Evolutionary conservation across 2,113 vertebrate species (phyloP), one percentile per base, ranked within the genome.

Genomic region (Chloropsis cyanopogon): DNA sequence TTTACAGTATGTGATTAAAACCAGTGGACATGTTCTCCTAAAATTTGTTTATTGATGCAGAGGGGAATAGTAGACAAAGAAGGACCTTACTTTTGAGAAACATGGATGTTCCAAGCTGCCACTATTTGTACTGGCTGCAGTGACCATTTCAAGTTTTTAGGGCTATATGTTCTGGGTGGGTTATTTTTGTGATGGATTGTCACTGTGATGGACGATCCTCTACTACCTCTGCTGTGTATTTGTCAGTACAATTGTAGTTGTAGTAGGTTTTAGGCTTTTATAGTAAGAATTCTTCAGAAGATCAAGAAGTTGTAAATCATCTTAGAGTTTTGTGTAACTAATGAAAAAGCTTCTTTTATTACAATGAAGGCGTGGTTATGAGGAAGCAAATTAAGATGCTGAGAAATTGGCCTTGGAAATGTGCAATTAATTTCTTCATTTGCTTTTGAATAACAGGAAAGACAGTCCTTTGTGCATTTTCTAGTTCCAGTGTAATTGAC

Each of bases 1-100:
- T 93, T 69, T 92, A 85, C 78, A 95, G 84, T 42, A 81, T 92
- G 76, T 97, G 88, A 97, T 95, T 93, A 94, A 95, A 93, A 72
- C 25, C 24, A 82, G 23, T 64, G 57, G 29, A 54, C 78, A 82
- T 81, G 46, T 70, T 82, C 73, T 89, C 66, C 37, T 37, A 82
- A 72, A 85, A 91, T 94, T 83, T 92, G 81, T 77, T 89, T 93
- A 50, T 87, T 82, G 78, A 78, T 78, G 37, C 28, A 17, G 26
- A 33, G 26, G 11, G 24, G 16, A 68, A 47, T 54, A 71, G 25
- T 3, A 68, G 71, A 42, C 49, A 72, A 71, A 70, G 46, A 88
- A n/a, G 23, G 22, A 85, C 52, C 37, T 44, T 56, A 24, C 10
- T 75, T 93, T 47, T 65, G 71, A 59, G 44, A 91, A 87, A 41